These are phyloP conservation scores for Ophioninae sp. DNA, from an alignment of 2,888 invertebrate species.

Conservation along the genomic window DNA sequence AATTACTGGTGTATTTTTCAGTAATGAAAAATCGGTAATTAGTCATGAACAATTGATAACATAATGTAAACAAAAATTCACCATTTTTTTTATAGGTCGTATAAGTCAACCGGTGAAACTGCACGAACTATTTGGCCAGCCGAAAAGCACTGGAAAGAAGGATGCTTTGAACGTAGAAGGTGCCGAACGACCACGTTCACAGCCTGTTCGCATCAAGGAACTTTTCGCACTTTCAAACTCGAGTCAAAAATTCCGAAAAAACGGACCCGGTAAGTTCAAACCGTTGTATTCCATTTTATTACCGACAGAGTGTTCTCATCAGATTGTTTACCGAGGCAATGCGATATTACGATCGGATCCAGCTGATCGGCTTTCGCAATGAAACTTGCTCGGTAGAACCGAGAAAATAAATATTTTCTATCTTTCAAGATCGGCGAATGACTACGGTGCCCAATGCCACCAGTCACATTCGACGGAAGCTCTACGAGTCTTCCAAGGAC, in stretches of 20 bases:
- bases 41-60: not conserved
- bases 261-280: not conserved
- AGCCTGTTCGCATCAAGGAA: constrained; percentile 31
- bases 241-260: not conserved
- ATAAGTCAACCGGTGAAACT: constrained; percentile 21
- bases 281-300: not conserved
- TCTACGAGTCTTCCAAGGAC: not conserved
- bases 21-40: not conserved
- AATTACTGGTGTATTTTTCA: not conserved
- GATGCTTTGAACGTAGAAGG: not conserved
- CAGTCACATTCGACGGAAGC: not conserved
- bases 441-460: not conserved
- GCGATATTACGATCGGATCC: not conserved
- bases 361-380: not conserved
- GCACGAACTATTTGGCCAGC: constrained; percentile 26
- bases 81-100: not conserved
- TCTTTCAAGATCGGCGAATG: constrained; percentile 14
- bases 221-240: not conserved
- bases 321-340: not conserved
- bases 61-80: not conserved
- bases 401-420: not conserved
- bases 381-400: not conserved
- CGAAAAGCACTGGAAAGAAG: constrained; percentile 32
- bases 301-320: not conserved
- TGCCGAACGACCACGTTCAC: not conserved